phyloP scores from a whole-genome alignment of 2,113 vertebrate species.

The Forbesichthys agassizii region DNA sequence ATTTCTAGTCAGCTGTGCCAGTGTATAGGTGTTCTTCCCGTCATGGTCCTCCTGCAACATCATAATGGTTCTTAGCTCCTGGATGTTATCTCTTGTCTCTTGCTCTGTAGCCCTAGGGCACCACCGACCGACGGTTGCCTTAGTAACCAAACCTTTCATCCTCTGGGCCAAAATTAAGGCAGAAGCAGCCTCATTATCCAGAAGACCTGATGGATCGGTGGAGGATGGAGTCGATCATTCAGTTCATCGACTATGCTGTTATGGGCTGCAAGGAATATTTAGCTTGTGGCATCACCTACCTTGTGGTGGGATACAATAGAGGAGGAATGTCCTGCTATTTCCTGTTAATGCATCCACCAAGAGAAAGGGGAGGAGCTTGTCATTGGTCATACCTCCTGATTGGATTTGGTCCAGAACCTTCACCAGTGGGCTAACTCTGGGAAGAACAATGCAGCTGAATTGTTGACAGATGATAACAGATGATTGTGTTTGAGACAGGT shows the following conservation, averaged over 20 bases:
- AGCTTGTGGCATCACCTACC: conserved; percentile 28
- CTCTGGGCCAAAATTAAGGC: conserved; percentile 63
- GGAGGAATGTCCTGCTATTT: conserved; percentile 50
- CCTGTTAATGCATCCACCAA: conserved; percentile 55
- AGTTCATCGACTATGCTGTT: background rate
- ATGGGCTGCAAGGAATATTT: background rate
- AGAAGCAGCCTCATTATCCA: conserved; percentile 50
- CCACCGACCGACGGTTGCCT: conserved; percentile 68
- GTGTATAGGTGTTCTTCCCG: conserved; percentile 35
- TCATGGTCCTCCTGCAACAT: conserved; percentile 53
- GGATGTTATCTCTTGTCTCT: conserved; percentile 54
- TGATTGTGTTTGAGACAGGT: no score
- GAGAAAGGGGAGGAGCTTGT: conserved; percentile 47
- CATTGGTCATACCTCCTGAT: conserved; percentile 6
- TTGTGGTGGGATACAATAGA: conserved; percentile 61
- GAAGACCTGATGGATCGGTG: conserved; percentile 30
- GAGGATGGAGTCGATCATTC: background rate
- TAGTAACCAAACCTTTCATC: conserved; percentile 55
- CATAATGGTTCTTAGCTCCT: conserved; percentile 62
- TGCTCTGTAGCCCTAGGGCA: conserved; percentile 54
- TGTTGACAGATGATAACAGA: no score
- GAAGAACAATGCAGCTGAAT: conserved; percentile 8
- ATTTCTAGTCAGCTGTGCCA: conserved; percentile 72
- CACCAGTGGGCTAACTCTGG: conserved; percentile 66
- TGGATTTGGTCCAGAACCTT: conserved; percentile 50